phyloP scores from a whole-genome alignment of 2,797 vertebrate genomes.

The Lutjanus campechanus region DNA sequence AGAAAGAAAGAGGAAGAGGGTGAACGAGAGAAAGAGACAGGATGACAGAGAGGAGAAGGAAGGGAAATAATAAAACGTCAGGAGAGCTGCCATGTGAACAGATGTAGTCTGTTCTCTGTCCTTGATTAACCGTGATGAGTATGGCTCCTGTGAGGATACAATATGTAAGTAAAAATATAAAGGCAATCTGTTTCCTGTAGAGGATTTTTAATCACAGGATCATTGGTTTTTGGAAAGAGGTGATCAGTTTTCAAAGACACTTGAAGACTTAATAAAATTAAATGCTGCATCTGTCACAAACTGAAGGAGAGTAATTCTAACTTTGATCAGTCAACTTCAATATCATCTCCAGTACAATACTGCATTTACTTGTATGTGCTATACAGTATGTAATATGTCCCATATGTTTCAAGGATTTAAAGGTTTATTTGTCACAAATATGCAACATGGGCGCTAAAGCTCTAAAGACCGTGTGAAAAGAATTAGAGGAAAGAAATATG shows the following conservation, averaged over 20 bases:
- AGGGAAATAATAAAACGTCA: conserved; percentile 74
- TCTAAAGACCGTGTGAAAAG: not conserved
- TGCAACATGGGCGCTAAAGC: not conserved
- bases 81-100: conserved; percentile 75
- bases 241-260: conserved; percentile 43
- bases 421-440: not conserved
- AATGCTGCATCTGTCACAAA: conserved; percentile 30
- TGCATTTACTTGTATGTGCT: not conserved
- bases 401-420: not conserved
- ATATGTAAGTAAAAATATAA: conserved; percentile 69
- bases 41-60: conserved; percentile 62
- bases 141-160: conserved; percentile 59
- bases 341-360: too few species aligned
- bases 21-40: conserved; percentile 52
- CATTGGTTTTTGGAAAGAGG: conserved; percentile 46
- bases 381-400: not conserved
- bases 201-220: conserved; percentile 62
- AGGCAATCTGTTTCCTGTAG: conserved; percentile 69
- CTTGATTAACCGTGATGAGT: conserved; percentile 79
- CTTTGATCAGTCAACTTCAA: conserved; percentile 20
- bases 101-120: conserved; percentile 76
- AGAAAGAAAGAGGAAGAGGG: conserved; percentile 21
- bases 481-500: not conserved
- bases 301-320: conserved; percentile 14
- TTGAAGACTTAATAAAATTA: conserved; percentile 42